phyloP scores from a whole-genome alignment of 2,113 vertebrate genomes.

The Grammomys surdaster region DNA sequence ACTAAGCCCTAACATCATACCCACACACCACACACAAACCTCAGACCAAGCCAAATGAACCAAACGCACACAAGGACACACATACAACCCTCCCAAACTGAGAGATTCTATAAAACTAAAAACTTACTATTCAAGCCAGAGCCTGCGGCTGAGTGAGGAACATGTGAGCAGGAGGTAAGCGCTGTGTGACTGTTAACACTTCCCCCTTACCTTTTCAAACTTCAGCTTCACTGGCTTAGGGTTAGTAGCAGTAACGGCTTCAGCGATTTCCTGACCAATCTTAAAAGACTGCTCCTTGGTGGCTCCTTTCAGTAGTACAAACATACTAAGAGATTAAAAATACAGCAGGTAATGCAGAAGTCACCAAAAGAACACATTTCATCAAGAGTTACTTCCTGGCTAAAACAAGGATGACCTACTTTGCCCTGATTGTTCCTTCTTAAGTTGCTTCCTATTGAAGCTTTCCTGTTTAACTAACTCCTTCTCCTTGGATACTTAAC shows the following conservation, averaged over 20 bases:
- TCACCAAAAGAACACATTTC: slow-evolving; percentile 36
- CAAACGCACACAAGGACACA: background rate
- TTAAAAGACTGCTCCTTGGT: slow-evolving; percentile 99
- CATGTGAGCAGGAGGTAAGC: background rate
- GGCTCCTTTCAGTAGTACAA: slow-evolving; percentile 97
- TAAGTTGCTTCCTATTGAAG: slow-evolving; percentile 4
- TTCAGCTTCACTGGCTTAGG: slow-evolving; percentile 98
- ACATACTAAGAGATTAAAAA: slow-evolving; percentile 91
- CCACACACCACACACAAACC: background rate
- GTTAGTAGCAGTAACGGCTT: slow-evolving; percentile 98
- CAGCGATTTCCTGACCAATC: slow-evolving; percentile 98
- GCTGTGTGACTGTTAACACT: background rate
- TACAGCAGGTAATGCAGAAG: slow-evolving; percentile 62
- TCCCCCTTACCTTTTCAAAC: slow-evolving; percentile 96
- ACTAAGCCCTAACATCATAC: background rate
- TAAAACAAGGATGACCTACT: background rate
- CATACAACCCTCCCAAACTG: background rate
- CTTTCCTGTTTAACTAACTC: slow-evolving; percentile 4
- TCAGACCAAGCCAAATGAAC: background rate
- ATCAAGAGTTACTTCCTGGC: slow-evolving; percentile 57
- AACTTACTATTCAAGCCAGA: background rate
- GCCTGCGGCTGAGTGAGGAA: slow-evolving; percentile 22
- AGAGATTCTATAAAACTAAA: background rate
- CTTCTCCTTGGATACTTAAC: background rate
- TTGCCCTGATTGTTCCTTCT: background rate